Evolutionary conservation across 1,140 invertebrate species (phyloP).

Genomic region (Plutomurus gul): DNA sequence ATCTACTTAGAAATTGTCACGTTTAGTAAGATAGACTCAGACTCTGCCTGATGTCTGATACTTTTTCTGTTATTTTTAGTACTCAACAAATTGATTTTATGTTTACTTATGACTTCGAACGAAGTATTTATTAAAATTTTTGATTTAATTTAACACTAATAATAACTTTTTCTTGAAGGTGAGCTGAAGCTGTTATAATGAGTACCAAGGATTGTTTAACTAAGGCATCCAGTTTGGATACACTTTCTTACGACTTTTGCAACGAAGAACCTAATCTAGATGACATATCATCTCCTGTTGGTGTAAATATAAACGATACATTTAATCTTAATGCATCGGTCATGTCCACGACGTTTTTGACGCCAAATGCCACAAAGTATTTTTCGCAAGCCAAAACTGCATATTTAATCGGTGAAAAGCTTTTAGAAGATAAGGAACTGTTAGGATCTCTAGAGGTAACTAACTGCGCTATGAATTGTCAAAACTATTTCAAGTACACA

Average conservation of each 20-base stretch:
- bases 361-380: background rate
- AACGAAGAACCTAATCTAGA: background rate
- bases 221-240: conserved; percentile 16
- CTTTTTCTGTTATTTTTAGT: too few species aligned
- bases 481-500: background rate
- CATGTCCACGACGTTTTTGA: background rate
- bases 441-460: conserved; percentile 21
- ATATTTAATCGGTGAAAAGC: background rate
- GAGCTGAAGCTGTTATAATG: background rate
- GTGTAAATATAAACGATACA: background rate
- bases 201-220: background rate
- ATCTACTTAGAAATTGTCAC: too few species aligned
- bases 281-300: background rate
- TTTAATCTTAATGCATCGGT: background rate
- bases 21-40: too few species aligned
- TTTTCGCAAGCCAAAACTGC: conserved; percentile 13
- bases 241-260: too few species aligned
- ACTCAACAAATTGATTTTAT: too few species aligned
- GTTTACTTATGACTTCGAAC: too few species aligned
- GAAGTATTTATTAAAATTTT: too few species aligned
- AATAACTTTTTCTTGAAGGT: too few species aligned
- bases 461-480: background rate
- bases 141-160: too few species aligned
- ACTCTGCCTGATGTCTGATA: too few species aligned
- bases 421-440: background rate